Base-by-base conservation (phyloP, 2,888 invertebrate species). In the Malthinus seriepunctatus region DNA sequence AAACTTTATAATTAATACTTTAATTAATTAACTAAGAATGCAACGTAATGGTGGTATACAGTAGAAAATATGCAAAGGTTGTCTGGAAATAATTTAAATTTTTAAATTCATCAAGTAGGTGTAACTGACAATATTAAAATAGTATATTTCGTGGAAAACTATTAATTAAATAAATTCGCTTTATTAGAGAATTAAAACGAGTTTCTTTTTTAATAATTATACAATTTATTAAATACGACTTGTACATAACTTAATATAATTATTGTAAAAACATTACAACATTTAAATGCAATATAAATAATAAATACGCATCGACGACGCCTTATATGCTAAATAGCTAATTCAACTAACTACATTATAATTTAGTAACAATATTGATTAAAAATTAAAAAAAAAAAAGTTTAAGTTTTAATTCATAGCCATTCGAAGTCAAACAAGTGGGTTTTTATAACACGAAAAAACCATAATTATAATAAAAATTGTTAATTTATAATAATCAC, bases 241-340 rank as follows among this genome's bases (percentile, higher is more conserved):
- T 32, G 45, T 51, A 50, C 39, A 23, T 42, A 42, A 42, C 39
- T 42, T 42, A 42, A n/a, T 42, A 42, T 42, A 39, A 23, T 23
- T 23, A 23, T 23, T 23, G 23, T 23, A 23, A 23, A 51, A 52
- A 45, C 32, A 45, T 52, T 55, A 56, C 46, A 56, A 58, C 52
- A 49, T 33, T 49, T 57, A 53, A 38, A 52, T 50, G 50, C 34
- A 47, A 56, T 53, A 58, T 48, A 58, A 37, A 54, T 44, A 51
- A 47, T 47, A 54, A 54, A 54, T 54, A 47, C 45, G 51, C 45
- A 47, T 49, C 45, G 32, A 52, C 32, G 15, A 52, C 32, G 15
- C 52, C 48, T 44, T 58, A 39, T 48, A 48, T 31, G 52, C 42
- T 47, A 39, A 39, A 42, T 2, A 42, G 39, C 15, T 42, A 42